Base-by-base conservation (phyloP, 2,797 vertebrate genomes). In the Ibycter americanus region DNA sequence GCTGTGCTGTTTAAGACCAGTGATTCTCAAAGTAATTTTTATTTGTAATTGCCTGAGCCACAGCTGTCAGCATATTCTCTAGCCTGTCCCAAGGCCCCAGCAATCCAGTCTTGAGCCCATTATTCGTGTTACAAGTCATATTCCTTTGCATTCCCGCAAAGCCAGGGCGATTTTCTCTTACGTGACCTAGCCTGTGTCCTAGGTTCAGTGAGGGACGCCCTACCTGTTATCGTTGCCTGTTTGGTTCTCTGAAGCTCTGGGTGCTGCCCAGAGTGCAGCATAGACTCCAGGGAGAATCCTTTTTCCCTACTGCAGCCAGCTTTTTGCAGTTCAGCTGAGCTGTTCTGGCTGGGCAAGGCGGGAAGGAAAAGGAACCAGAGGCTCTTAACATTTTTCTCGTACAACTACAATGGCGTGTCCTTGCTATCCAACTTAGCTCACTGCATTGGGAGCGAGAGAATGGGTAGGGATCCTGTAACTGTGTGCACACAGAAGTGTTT, bases 341-440 rank as follows among this genome's bases (percentile, higher is more conserved):
- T 81, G n/a, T 5, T 77, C 13, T 55, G 47, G 25, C 18, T n/a
- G 59, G 18, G 27, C 21, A n/a, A 44, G 61, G 65, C 2, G 5
- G 25, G 34, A 25, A 62, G n/a, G 26, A 62, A 16, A 77, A 70
- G 26, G 20, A 79, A 74, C 44, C 26, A 67, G 36, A 21, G 29
- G 7, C 26, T 42, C 14, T 14, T 2, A 9, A 31, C 1, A 0
- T 44, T 54, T 52, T 68, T 15, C 42, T 78, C 4, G 3, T 29
- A 13, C 22, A 25, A 4, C 11, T 42, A 0, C 1, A 2, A 0
- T 14, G 13, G 5, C 26, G 11, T 38, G 14, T 21, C 49, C 27
- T 55, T 87, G 31, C 58, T 79, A 0, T 25, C 25, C 27, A 11
- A 0, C 14, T 32, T 11, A 14, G 7, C 8, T 66, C 26, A 1